Base-by-base conservation (phyloP, 1,140 invertebrate species). In the Cherax destructor region DNA sequence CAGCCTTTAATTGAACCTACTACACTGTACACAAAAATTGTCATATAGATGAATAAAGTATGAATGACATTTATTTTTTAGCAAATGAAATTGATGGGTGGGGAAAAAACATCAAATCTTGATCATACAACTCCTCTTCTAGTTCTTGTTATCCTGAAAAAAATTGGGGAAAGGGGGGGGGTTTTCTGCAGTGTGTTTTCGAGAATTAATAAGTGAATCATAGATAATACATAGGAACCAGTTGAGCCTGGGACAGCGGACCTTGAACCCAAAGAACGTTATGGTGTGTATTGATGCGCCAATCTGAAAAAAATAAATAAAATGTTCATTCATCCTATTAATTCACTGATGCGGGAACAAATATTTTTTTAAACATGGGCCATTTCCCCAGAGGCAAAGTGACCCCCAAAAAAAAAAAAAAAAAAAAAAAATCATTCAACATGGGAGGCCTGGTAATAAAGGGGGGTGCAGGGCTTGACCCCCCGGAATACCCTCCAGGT, bases 241-340 rank as follows among this genome's bases (percentile, higher is more conserved):
- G 95, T 96, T 93, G 96, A 96, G 13, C 99, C 98, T 69, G 98
- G 97, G 91, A 99, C 95, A 56, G 95, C 96, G 96, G 95, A n/a
- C 98, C 98, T 92, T 96, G 94, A 13, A 99, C 96, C 96, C 97
- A 99, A 41, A 99, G 95, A 0, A 99, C 96, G 95, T 99, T 99
- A 94, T 98, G 97, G 94, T 98, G 98, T 18, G 97, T 98, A 94
- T 99, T 99, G 69, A 99, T 98, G 92, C 98, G 96, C 94, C 97
- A 96, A 99, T 97, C 96, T 97, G 94, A 92, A 94, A 92, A 88
- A 69, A 79, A 61, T 52, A 5, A 74, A 69, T 11, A 4, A 81
- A 13, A 72, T 21, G 56, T 59, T 65, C 52, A 56, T 56, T 56
- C 13, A 56, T 56, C 9, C 52, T 56, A 56, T 56, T 9, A 9